Evolutionary conservation across 1,140 invertebrate species (phyloP).

Genomic region (Bombus soroeensis): DNA sequence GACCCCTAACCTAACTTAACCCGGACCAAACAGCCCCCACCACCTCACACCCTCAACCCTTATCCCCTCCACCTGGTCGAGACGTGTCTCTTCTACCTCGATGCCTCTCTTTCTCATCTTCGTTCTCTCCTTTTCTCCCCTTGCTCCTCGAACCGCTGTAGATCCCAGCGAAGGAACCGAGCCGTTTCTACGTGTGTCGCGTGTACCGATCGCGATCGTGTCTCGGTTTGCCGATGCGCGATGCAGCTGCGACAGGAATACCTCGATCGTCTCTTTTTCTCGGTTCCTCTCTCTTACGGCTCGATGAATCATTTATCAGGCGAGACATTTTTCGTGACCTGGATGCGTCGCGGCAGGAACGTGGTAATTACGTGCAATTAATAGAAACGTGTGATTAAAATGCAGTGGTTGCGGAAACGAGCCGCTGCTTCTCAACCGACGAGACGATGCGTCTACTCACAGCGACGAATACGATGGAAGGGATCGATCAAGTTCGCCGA

Average conservation of each 20-base stretch:
- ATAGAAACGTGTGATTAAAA: slow-evolving; percentile 5
- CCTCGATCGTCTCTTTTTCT: slow-evolving; percentile 7
- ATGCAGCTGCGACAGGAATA: slow-evolving; percentile 24
- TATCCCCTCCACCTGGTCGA: slow-evolving; percentile 39
- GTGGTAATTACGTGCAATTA: slow-evolving; percentile 5
- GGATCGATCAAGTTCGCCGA: not conserved
- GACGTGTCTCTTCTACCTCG: not conserved
- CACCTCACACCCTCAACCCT: slow-evolving; percentile 64
- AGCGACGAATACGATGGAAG: too few relatives aligned
- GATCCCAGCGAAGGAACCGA: slow-evolving; percentile 64
- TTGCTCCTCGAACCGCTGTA: slow-evolving; percentile 3
- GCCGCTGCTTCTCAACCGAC: too few relatives aligned
- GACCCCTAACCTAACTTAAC: slow-evolving; percentile 78
- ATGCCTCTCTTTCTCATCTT: slow-evolving; percentile 3
- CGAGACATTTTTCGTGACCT: slow-evolving; percentile 14
- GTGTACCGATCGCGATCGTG: slow-evolving; percentile 42
- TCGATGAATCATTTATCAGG: slow-evolving; percentile 39
- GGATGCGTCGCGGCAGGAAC: not conserved
- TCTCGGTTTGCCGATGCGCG: slow-evolving; percentile 21
- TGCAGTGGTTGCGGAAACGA: not conserved
- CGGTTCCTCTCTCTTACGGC: not conserved
- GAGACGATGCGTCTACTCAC: not conserved
- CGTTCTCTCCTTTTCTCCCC: not conserved
- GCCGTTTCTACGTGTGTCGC: slow-evolving; percentile 59
- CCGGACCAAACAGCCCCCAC: slow-evolving; percentile 69